Evolutionary conservation across 2,113 vertebrate species (phyloP).

Genomic region (Azemiops feae): DNA sequence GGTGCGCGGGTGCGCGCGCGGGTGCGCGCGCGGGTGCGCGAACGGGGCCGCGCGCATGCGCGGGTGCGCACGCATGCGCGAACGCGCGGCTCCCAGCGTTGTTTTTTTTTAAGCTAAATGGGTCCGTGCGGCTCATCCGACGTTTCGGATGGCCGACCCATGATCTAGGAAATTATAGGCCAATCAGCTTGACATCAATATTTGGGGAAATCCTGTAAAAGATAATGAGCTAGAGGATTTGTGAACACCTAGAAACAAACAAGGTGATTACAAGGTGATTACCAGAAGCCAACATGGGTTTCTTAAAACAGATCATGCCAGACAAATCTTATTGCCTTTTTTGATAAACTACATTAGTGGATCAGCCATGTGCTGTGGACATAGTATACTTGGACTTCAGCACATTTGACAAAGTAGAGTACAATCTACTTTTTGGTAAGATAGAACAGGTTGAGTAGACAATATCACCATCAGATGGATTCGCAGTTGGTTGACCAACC

Average conservation of each 20-base stretch:
- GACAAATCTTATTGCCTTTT: not conserved
- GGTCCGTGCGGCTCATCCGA: too few species aligned
- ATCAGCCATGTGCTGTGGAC: not conserved
- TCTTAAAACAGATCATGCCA: too few species aligned
- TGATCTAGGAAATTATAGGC: not conserved
- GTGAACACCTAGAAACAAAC: not conserved
- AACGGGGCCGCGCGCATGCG: too few species aligned
- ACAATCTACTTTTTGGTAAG: not conserved
- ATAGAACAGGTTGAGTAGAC: not conserved
- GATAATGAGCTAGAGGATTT: not conserved
- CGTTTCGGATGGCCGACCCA: too few species aligned
- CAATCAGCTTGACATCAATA: not conserved
- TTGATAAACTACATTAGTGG: not conserved
- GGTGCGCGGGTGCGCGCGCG: too few species aligned
- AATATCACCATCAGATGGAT: not conserved
- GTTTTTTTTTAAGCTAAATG: too few species aligned
- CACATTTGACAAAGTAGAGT: not conserved
- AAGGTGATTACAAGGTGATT: not conserved
- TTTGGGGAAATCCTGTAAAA: not conserved
- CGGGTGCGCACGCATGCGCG: too few species aligned
- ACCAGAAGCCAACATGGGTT: not conserved
- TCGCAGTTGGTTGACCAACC: not conserved
- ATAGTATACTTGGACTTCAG: not conserved
- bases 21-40: too few species aligned
- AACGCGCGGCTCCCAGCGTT: too few species aligned